Base-by-base conservation (phyloP, 2,888 invertebrate species). In the Entomobrya multifasciata region DNA sequence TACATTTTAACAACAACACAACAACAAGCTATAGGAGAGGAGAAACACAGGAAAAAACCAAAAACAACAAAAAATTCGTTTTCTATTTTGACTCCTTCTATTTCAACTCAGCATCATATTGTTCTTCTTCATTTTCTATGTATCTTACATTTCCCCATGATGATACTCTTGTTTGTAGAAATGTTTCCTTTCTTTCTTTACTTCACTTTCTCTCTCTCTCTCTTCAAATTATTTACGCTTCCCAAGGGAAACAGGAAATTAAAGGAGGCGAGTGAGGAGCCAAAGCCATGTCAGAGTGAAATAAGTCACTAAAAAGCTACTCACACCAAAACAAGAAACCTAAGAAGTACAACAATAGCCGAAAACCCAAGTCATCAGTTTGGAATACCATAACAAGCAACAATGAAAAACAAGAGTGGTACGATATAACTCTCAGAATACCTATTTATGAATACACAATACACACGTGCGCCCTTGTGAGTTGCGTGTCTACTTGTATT, bases 141-240 rank as follows among this genome's bases (percentile, higher is more conserved):
- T n/a, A 67, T 67, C 67, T 41, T 44, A 67, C 44, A 20, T 67
- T 67, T 44, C 44, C 67, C 67, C 67, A 44, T 65, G 67, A 67
- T 20, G n/a, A n/a, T n/a, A n/a, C n/a, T n/a, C n/a, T n/a, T n/a
- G n/a, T n/a, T n/a, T n/a, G n/a, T n/a, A 67, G 44, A 67, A 41
- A 67, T 44, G 44, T 74, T 47, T 57, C 30, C 47, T 47, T 74
- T 62, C 36, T 70, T 60, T 36, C n/a, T 62, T n/a, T n/a, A n/a
- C n/a, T n/a, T 44, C 52, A 57, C 17, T n/a, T n/a, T 86, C 55
- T 55, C 86, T 72, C 52, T 78, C 78, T 79, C 78, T 82, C 74
- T 85, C 81, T 86, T 74, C 89, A 90, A 90, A 90, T 90, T 90
- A 89, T 90, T 90, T 90, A 90, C 88, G 87, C 87, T 88, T 90